Conservation (phyloP, 2,113 vertebrate species). For the Gallinago undulata region DNA sequence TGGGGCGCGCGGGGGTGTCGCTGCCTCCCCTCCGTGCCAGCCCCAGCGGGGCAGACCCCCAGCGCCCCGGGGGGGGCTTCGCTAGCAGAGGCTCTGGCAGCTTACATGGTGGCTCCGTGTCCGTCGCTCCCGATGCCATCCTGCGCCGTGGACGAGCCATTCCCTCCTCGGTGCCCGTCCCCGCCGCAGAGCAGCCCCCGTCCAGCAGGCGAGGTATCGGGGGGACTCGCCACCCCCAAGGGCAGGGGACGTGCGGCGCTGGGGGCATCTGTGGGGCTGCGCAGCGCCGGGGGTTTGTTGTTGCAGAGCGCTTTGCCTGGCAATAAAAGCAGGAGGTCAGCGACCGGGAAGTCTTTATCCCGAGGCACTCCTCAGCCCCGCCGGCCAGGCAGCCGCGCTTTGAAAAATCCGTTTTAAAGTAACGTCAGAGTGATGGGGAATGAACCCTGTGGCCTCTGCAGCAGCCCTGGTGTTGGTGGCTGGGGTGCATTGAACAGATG, state of each 20-base stretch:
- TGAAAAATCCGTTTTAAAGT: constrained; percentile 49
- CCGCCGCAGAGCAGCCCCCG: background rate
- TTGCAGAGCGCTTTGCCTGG: background rate
- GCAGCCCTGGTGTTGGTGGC: constrained; percentile 1
- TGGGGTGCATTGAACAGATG: constrained; percentile 17
- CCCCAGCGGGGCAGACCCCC: background rate
- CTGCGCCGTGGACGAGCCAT: accelerated
- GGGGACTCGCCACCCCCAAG: background rate
- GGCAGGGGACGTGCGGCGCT: accelerated
- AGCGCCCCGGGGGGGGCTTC: background rate
- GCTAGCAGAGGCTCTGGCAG: accelerated
- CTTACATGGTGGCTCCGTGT: accelerated
- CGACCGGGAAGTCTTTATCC: constrained; percentile 45
- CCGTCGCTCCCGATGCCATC: accelerated
- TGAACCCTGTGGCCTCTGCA: constrained; percentile 2
- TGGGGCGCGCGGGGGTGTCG: background rate
- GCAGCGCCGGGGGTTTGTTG: background rate
- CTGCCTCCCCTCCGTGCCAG: background rate
- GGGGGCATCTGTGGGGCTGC: accelerated
- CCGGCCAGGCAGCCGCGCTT: background rate
- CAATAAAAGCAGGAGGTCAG: constrained; percentile 24
- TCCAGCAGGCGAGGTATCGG: accelerated
- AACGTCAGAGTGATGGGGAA: constrained; percentile 18
- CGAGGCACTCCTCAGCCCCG: background rate
- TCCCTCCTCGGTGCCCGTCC: accelerated